Base-by-base conservation (phyloP, 2,888 invertebrate genomes). In the Pollenia angustigena region DNA sequence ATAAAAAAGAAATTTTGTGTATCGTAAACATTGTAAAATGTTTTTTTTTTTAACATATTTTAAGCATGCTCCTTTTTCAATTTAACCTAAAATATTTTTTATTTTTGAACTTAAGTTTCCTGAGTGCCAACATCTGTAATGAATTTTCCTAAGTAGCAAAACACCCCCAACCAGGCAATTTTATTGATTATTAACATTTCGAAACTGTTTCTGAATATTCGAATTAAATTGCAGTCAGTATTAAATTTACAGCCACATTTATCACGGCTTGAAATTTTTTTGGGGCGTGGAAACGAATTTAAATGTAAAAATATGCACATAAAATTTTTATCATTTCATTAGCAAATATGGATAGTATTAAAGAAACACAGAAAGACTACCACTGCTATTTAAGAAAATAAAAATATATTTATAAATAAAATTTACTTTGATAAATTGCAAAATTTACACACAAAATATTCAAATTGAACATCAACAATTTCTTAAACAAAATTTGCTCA, bases 381-480 rank as follows among this genome's bases (percentile, higher is more conserved):
- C 23, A 23, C 60, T 40, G 23, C 10, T 8, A 48, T 18, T 18
- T 42, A 40, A 44, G 2, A 14, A 14, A 42, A 42, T 42, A 54
- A 44, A 32, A 6, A 32, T 6, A 32, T 32, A 32, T 32, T 6
- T 56, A 3, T 44, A 71, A 42, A 18, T 75, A 42, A 64, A 52
- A 4, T 76, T 48, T 32, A 44, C n/a, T 68, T 68, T 78, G 40
- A 68, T 60, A 60, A 60, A 81, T 81, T 58, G n/a, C 14, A 52
- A 68, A n/a, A 23, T 42, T 50, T 32, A 23, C 2, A 16, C 18
- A 64, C 32, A 44, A 52, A 46, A 32, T 62, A 42, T 60, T 46
- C 44, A 50, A 62, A 71, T 44, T 71, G 44, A 12, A 71, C 62
- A 80, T 42, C 40, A 81, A 74, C 46, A 84, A 60, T 60, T 52